A percentile compares a stretch with the other conserved stretches of the same genome.
Evolutionary conservation across 2,113 vertebrate genomes (phyloP).

Genomic region (Pterocles orientalis): DNA sequence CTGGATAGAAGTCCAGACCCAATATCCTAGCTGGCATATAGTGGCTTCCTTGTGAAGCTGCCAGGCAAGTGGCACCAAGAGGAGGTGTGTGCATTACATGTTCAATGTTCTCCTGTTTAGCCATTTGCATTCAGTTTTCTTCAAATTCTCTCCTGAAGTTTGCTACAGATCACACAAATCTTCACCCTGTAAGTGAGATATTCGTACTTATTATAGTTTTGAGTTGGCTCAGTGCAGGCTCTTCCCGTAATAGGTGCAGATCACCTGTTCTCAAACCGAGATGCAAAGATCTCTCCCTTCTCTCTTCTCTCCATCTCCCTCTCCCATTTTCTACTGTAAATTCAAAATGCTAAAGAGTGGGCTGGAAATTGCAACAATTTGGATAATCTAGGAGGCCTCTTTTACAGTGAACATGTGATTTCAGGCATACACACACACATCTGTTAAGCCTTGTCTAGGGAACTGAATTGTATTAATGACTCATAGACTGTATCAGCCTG

Average conservation of each 20-base stretch:
- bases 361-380: background rate
- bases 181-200: background rate
- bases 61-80: background rate
- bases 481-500: background rate
- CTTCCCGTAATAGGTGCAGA: background rate
- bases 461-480: background rate
- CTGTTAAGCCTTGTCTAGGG: background rate
- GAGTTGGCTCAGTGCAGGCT: background rate
- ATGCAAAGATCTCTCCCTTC: background rate
- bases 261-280: background rate
- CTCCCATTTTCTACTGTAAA: background rate
- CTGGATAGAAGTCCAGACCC: background rate
- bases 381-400: slow-evolving; percentile 5
- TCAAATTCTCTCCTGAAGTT: background rate
- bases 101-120: background rate
- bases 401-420: background rate
- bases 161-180: background rate
- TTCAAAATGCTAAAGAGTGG: background rate
- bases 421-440: background rate
- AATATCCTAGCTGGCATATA: background rate
- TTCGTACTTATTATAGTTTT: background rate
- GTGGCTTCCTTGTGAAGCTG: background rate
- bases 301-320: background rate
- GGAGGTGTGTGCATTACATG: background rate
- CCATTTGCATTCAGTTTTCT: background rate